Conservation (phyloP, 2,113 vertebrate genomes). For the Tonatia bakeri region DNA sequence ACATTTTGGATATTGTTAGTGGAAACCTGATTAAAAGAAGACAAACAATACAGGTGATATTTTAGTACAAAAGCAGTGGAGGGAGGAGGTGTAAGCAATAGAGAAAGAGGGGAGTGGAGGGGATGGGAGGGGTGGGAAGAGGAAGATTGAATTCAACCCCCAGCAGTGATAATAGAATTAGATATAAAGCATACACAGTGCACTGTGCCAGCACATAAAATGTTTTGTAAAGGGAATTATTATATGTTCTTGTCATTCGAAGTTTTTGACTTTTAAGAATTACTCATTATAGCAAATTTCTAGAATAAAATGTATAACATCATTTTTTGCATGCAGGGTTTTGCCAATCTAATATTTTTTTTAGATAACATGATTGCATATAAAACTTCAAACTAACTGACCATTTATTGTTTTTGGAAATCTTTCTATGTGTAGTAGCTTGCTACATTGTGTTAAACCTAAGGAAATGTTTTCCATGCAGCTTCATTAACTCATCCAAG, state of each 20-base stretch:
- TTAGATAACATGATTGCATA: neutral
- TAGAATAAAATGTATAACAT: neutral
- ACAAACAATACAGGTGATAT: neutral
- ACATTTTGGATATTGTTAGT: neutral
- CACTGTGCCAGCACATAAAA: neutral
- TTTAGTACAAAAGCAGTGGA: neutral
- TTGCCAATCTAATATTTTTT: neutral
- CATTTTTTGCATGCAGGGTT: neutral
- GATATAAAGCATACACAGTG: neutral
- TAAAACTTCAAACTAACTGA: neutral
- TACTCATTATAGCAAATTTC: neutral
- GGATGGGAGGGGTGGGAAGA: neutral
- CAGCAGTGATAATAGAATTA: neutral
- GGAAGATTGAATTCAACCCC: neutral
- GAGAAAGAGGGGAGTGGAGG: too few species aligned
- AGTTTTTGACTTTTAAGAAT: neutral
- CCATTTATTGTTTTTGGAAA: neutral
- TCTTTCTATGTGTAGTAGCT: neutral
- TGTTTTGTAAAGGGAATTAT: neutral
- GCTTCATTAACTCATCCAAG: neutral
- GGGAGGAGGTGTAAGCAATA: neutral
- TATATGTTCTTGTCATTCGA: neutral
- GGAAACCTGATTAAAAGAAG: neutral
- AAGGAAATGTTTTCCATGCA: neutral
- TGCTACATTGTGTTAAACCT: neutral